These are phyloP conservation scores for Drosophila trichaetosa DNA, from an alignment of 2,888 invertebrate genomes.

Conservation along the genomic window DNA sequence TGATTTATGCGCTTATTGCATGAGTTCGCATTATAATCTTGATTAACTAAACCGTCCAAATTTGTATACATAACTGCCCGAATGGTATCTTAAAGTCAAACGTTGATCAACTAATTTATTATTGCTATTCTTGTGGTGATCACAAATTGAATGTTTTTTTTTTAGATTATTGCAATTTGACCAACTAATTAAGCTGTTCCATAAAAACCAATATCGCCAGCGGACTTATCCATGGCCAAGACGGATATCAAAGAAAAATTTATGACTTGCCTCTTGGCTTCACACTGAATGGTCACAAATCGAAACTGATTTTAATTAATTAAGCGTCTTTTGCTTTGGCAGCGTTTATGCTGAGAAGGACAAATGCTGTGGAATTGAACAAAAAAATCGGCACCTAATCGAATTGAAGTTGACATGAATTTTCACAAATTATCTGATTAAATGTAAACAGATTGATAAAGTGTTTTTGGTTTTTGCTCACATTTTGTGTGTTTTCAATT, in stretches of 20 bases:
- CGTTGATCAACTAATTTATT: constrained; percentile 31
- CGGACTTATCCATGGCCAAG: constrained; percentile 32
- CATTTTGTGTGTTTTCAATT: neutral
- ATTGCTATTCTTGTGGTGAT: constrained; percentile 33
- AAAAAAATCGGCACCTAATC: neutral
- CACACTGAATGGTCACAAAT: constrained; percentile 68
- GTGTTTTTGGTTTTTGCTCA: neutral
- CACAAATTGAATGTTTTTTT: constrained; percentile 64
- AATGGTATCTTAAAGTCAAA: constrained; percentile 27
- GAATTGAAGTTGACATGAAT: neutral
- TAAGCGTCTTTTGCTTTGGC: constrained; percentile 22
- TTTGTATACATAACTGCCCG: neutral
- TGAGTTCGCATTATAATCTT: constrained; percentile 63
- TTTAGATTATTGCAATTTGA: constrained; percentile 59
- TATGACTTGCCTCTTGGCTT: constrained; percentile 28
- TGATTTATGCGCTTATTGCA: constrained; percentile 78
- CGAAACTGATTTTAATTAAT: constrained; percentile 72
- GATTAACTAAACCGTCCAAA: constrained; percentile 58
- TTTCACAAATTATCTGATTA: neutral
- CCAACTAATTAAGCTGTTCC: constrained; percentile 70
- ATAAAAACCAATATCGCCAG: constrained; percentile 52
- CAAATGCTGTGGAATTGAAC: neutral
- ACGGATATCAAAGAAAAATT: constrained; percentile 28
- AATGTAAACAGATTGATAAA: neutral
- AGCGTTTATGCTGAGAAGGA: constrained; percentile 1